A percentile compares a stretch with the other conserved stretches of the same genome.
These are phyloP conservation scores for Cyclopterus lumpus DNA, from an alignment of 2,797 vertebrate genomes.

Conservation along the genomic window DNA sequence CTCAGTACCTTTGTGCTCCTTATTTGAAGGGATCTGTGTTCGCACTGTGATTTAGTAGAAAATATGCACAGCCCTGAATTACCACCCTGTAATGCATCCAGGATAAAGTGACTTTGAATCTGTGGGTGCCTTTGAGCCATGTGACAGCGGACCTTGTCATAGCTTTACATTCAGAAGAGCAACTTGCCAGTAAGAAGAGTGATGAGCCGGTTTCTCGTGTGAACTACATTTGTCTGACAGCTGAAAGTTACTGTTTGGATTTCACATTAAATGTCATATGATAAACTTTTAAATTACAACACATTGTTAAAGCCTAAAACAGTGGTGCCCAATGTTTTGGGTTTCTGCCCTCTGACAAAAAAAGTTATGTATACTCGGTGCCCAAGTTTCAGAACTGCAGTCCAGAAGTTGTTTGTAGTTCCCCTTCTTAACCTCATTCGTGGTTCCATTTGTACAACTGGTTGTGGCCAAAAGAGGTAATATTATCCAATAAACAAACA, in stretches of 20 bases:
- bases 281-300: not conserved
- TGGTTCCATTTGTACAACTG: not conserved
- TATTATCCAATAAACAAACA: not conserved
- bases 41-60: conserved; percentile 35
- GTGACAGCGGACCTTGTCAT: conserved; percentile 32
- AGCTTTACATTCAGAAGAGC: conserved; percentile 2
- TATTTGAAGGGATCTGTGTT: conserved; percentile 42
- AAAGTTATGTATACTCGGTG: not conserved
- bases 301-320: not conserved
- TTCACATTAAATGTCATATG: not conserved
- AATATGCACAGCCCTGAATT: conserved; percentile 20
- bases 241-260: not conserved
- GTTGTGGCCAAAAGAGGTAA: not conserved
- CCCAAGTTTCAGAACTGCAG: not conserved
- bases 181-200: not conserved
- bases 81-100: conserved; percentile 5
- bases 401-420: not conserved
- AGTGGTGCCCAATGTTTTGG: not conserved
- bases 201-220: not conserved
- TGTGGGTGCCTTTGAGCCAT: conserved; percentile 10
- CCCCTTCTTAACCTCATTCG: not conserved
- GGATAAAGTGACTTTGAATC: conserved; percentile 16
- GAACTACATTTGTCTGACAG: not conserved
- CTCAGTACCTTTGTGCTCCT: conserved; percentile 42
- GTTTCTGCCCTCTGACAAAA: not conserved